phyloP scores from a whole-genome alignment of 2,888 invertebrate species.

The Sisyra nigra region DNA sequence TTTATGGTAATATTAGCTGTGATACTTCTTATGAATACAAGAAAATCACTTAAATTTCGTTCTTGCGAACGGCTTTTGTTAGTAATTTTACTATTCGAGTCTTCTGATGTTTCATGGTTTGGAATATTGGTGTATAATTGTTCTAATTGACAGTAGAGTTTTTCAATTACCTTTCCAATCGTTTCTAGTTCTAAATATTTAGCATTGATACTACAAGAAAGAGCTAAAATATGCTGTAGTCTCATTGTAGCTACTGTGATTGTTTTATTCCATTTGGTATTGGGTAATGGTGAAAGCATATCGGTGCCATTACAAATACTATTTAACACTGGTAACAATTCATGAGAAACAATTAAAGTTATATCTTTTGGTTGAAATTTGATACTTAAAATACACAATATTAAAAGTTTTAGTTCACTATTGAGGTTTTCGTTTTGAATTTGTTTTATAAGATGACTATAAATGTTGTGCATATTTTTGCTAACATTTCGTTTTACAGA shows the following conservation, averaged over 20 bases:
- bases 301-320: constrained; percentile 14
- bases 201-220: constrained; percentile 35
- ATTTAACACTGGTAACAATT: constrained; percentile 31
- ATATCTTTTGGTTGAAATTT: constrained; percentile 37
- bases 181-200: constrained; percentile 29
- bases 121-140: constrained; percentile 14
- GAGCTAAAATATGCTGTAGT: constrained; percentile 35
- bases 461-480: constrained; percentile 34
- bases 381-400: constrained; percentile 36
- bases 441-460: constrained; percentile 30
- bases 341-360: constrained; percentile 35
- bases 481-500: constrained; percentile 33
- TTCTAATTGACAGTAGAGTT: constrained; percentile 32
- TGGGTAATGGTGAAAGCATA: constrained; percentile 9
- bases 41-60: constrained; percentile 32
- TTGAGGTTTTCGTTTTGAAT: constrained; percentile 19
- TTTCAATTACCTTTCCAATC: constrained; percentile 32
- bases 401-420: constrained; percentile 30
- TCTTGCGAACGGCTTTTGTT: constrained; percentile 21
- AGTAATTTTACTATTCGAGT: constrained; percentile 4
- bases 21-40: constrained; percentile 36
- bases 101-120: constrained; percentile 1
- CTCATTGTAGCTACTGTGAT: constrained; percentile 32
- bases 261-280: constrained; percentile 14
- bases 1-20: constrained; percentile 29